phyloP scores from a whole-genome alignment of 2,888 invertebrate genomes.

The Sinelater perroti region DNA sequence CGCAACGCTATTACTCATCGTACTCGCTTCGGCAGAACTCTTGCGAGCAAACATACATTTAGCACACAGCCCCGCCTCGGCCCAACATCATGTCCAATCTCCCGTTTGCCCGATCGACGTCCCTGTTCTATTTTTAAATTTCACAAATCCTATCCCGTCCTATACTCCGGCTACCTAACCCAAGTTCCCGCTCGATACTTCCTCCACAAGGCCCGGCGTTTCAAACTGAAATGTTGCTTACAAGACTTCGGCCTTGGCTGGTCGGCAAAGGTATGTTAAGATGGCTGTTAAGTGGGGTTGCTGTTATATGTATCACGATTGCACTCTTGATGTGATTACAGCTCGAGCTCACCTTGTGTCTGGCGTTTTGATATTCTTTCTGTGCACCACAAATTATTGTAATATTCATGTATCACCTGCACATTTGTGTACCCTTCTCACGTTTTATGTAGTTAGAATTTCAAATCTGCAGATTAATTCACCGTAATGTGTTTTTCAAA shows the following conservation, averaged over 20 bases:
- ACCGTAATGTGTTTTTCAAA: too few species aligned
- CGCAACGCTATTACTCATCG: conserved; percentile 81
- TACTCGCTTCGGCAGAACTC: conserved; percentile 84
- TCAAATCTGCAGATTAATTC: too few species aligned
- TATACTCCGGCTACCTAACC: conserved; percentile 6
- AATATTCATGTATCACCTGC: conserved; percentile 10
- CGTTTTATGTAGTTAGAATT: conserved; percentile 9
- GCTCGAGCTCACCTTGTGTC: conserved; percentile 8
- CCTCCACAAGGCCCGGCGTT: background rate
- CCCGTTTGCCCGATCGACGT: conserved; percentile 60
- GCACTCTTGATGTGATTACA: conserved; percentile 26
- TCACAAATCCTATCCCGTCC: conserved; percentile 15
- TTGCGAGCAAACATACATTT: conserved; percentile 87
- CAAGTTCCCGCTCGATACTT: conserved; percentile 2
- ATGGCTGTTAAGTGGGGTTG: conserved; percentile 23
- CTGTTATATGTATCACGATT: conserved; percentile 11
- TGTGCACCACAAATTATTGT: conserved; percentile 13
- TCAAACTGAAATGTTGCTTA: conserved; percentile 20
- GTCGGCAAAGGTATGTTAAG: conserved; percentile 30
- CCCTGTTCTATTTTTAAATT: conserved; percentile 59
- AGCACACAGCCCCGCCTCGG: conserved; percentile 64
- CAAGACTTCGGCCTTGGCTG: conserved; percentile 29
- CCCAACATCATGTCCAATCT: conserved; percentile 57
- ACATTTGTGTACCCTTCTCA: conserved; percentile 7
- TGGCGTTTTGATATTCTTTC: background rate